Base-by-base conservation (phyloP, 1,140 invertebrate species). In the Andrena cerasifolii region DNA sequence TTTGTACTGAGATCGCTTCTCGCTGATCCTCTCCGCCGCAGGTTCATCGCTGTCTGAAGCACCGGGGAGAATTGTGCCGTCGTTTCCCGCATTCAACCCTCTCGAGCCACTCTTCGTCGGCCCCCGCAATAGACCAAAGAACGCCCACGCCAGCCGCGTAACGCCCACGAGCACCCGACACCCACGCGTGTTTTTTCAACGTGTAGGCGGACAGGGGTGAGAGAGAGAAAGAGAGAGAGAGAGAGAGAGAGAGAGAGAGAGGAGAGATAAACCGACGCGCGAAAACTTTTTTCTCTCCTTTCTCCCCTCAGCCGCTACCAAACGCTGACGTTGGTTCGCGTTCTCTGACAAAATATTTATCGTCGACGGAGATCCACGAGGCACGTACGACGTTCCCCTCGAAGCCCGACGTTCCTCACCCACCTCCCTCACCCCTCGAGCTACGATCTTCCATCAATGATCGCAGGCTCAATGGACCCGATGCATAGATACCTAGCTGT, bases 61-160 rank as follows among this genome's bases (percentile, higher is more conserved):
- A 33, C 18, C 7, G 12, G 33, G 12, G 24, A 36, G 40, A 43
- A 54, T 43, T 36, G 71, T 43, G n/a, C 31, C 49, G 31, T 6
- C 63, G 40, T 43, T 67, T 78, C 62, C 79, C 31, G 67, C 62
- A 82, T 83, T 82, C 74, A 62, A 28, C 77, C 61, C 56, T 73
- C 67, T 40, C 36, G 36, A 58, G 58, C 63, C 79, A 47, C 36
- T 49, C 73, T 73, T 62, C 72, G 71, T 77, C 78, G 67, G 26
- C 77, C 82, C 72, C 61, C 72, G 78, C 82, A 75, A 80, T 77
- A 84, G 82, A 78, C 72, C 82, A 21, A 24, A 40, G 36, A 68
- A 79, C 79, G 56, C 79, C 76, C n/a, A 81, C 79, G 47, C 61
- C 58, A 59, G 2, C 33, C 10, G 53, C 43, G 62, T 59, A 68